Conservation (phyloP, 2,888 invertebrate species). For the Apoda limacodes region DNA sequence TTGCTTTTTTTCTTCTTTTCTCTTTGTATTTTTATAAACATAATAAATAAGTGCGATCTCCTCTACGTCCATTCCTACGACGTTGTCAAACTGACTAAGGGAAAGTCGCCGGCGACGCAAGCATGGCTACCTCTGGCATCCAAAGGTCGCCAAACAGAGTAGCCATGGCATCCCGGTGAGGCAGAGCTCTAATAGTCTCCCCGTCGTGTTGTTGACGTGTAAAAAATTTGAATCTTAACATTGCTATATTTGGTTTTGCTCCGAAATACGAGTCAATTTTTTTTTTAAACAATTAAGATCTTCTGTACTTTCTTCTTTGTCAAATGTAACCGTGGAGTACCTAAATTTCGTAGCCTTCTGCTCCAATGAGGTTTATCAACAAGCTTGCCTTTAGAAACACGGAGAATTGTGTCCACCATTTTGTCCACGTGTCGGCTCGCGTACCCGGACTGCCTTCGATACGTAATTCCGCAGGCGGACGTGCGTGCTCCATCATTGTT, state of each 20-base stretch:
- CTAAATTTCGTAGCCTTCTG: slow-evolving; percentile 15
- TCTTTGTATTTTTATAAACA: too few relatives aligned
- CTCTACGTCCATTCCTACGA: too few relatives aligned
- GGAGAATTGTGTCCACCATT: slow-evolving; percentile 15
- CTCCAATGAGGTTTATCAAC: slow-evolving; percentile 18
- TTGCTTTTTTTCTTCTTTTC: too few relatives aligned
- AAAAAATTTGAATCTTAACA: slow-evolving; percentile 13
- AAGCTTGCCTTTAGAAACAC: slow-evolving; percentile 17
- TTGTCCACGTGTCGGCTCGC: slow-evolving; percentile 13
- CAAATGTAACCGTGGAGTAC: slow-evolving; percentile 13
- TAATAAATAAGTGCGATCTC: too few relatives aligned
- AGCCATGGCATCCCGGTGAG: too few relatives aligned
- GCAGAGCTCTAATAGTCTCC: slow-evolving; percentile 12
- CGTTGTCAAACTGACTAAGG: too few relatives aligned
- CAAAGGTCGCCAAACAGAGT: too few relatives aligned
- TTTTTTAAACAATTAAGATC: slow-evolving; percentile 9
- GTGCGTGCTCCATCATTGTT: slow-evolving; percentile 13
- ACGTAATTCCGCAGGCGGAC: slow-evolving; percentile 13
- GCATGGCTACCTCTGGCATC: too few relatives aligned
- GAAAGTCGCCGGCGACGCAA: too few relatives aligned
- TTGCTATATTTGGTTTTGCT: slow-evolving; percentile 8
- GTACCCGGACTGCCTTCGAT: slow-evolving; percentile 13
- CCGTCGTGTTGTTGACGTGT: slow-evolving; percentile 10
- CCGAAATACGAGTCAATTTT: slow-evolving; percentile 13
- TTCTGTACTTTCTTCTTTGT: slow-evolving; percentile 8